Percentiles rank a stretch among this genome's conserved stretches.
Conservation (phyloP, 53 echinoderm and acorn worm genomes). For the Actinopyga echinites region DNA sequence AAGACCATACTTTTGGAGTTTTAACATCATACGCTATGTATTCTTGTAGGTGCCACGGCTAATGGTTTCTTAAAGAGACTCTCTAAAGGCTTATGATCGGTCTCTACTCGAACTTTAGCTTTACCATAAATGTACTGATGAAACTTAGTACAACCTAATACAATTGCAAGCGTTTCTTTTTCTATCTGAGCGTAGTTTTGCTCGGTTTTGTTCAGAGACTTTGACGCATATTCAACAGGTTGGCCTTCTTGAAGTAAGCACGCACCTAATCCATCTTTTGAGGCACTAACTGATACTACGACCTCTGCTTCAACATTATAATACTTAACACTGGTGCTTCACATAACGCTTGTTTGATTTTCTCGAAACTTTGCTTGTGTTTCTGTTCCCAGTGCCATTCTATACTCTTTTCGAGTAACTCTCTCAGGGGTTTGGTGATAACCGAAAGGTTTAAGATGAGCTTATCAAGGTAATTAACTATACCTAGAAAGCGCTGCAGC, state of each 20-base stretch:
- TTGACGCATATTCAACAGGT: conserved; percentile 28
- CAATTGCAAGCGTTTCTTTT: background rate
- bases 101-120: background rate
- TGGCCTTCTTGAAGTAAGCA: background rate
- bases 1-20: conserved; percentile 34
- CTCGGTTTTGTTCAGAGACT: background rate
- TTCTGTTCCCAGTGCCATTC: conserved; percentile 54
- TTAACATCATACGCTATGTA: conserved; percentile 11
- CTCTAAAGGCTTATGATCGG: conserved; percentile 20
- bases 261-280: background rate
- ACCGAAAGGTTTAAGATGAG: conserved; percentile 43
- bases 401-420: conserved; percentile 7
- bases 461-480: conserved; percentile 52
- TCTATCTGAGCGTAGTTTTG: conserved; percentile 10
- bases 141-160: conserved; percentile 20
- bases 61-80: conserved; percentile 26
- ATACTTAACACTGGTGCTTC: background rate
- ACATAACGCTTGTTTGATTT: conserved; percentile 2
- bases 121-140: conserved; percentile 32
- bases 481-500: conserved; percentile 52
- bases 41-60: background rate
- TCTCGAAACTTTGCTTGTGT: conserved; percentile 13
- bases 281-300: background rate
- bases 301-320: conserved; percentile 3
- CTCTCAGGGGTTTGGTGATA: background rate